Base-by-base conservation (phyloP, 2,113 vertebrate genomes). In the Campylomormyrus tamandua region DNA sequence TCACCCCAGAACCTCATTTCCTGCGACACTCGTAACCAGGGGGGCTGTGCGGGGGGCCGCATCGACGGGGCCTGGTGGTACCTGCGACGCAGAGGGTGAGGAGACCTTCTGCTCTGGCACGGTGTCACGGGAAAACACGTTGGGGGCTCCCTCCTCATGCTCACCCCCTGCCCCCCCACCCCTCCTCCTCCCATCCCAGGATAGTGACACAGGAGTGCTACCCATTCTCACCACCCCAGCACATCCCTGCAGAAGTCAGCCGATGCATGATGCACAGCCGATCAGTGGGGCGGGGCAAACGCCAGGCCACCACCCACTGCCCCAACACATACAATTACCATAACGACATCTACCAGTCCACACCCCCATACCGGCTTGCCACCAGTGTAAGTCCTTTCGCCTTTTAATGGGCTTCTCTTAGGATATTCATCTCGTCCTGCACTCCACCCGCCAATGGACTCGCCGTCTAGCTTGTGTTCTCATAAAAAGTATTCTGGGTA, bases 231-330 rank as follows among this genome's bases (percentile, higher is more conserved):
- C 92, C 95, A 39, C 95, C 92, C 0, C 94, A 96, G 89, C 91
- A 96, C 91, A 92, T 91, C 7, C 91, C 94, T 42, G 0, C 87
- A 4, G 0, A 94, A 70, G 89, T 93, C 0, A 92, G 92, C 46
- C 97, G 93, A 90, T 99, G 98, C 86, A 99, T 99, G 98, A 99
- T 99, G 98, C 97, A 97, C 92, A 99, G 97, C 87, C 97, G 97
- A 62, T 96, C 97, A 0, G 94, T 95, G 19, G 98, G 98, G 19
- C 93, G 98, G 13, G 98, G 98, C 27, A 99, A 99, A 95, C 96
- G 98, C 0, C 98, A 99, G 94, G 98, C 98, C 27, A 99, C 97
- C 0, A 94, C 96, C 0, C 96, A 70, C 11, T 99, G 98, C 91
- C 98, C 98, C 92, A 99, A 97, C 93, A 91, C 94, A 56, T 93